Base-by-base conservation (phyloP, 2,888 invertebrate genomes). In the Andrena chrysosceles region DNA sequence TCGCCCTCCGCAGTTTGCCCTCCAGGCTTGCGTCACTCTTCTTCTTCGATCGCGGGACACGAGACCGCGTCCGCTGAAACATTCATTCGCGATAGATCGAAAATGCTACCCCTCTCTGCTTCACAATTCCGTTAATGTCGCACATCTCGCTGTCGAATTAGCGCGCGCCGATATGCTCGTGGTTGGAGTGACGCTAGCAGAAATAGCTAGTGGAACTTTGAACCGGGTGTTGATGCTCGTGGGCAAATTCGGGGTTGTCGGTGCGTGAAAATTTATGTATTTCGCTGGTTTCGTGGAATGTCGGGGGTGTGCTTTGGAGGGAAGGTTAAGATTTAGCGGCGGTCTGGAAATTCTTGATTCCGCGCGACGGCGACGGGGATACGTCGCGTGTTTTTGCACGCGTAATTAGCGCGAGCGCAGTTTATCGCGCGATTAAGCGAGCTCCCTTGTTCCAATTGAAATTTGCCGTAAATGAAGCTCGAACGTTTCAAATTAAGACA, bases 401-500 rank as follows among this genome's bases (percentile, higher is more conserved):
- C 56, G 67, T 63, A 68, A 72, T 82, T 82, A 75, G 60, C 13
- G 54, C 6, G 66, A 56, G 52, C 54, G 42, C 54, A 75, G 83
- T 75, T 82, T 75, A 83, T 82, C 76, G 76, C 26, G 60, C 76
- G 76, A 82, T 82, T 76, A 69, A 66, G 42, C 42, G 33, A 70
- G 82, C 35, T 66, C 56, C 60, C 60, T 52, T 56, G 72, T 64
- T 49, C 69, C 29, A 76, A 84, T 79, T 76, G 74, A 71, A 75
- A 73, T 67, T 72, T 56, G 23, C 56, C 72, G 70, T 73, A 74
- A 84, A 84, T 68, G 77, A 73, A 74, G 84, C 72, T 60, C 73
- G 79, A 84, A 84, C 80, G 84, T 84, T 77, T 80, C 70, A 70
- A 81, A 87, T 79, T 81, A 76, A 77, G 75, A 87, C 66, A 62